These are phyloP conservation scores for Coturnix japonica DNA, from an alignment of 2,113 vertebrate genomes.

Conservation along the genomic window DNA sequence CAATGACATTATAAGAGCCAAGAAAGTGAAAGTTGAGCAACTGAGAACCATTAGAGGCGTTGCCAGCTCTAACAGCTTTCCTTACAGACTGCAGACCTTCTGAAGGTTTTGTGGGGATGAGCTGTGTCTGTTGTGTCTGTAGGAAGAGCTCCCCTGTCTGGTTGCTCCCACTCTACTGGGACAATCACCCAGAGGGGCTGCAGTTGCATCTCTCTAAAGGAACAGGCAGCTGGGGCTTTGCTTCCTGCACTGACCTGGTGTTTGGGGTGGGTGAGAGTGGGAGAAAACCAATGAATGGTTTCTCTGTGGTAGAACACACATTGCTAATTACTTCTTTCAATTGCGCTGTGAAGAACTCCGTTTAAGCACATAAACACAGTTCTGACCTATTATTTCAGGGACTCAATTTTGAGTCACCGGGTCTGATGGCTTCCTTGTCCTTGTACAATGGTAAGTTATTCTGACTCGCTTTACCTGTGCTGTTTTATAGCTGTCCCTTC, in stretches of 20 bases:
- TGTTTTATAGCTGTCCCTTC: neutral
- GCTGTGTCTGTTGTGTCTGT: neutral
- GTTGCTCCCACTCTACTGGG: neutral
- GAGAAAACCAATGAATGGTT: neutral
- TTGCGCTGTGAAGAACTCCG: neutral
- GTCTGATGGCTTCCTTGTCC: neutral
- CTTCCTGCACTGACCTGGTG: neutral
- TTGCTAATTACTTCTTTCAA: neutral
- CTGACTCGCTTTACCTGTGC: neutral
- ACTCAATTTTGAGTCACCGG: neutral
- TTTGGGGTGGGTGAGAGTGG: neutral
- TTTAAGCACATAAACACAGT: neutral
- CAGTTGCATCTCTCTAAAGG: neutral
- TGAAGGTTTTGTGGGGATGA: neutral
- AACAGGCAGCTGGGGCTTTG: neutral
- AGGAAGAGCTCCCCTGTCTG: neutral
- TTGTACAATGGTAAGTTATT: neutral
- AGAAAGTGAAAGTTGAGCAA: neutral
- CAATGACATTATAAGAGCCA: neutral
- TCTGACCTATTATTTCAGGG: neutral
- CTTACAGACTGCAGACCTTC: neutral
- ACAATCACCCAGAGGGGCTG: neutral
- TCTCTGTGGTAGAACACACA: neutral
- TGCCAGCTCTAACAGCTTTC: neutral
- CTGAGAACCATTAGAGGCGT: neutral